Evolutionary conservation across 1,140 invertebrate species (phyloP), one percentile per base, ranked within the genome.

Genomic region (Pseudachorutes palmiensis): DNA sequence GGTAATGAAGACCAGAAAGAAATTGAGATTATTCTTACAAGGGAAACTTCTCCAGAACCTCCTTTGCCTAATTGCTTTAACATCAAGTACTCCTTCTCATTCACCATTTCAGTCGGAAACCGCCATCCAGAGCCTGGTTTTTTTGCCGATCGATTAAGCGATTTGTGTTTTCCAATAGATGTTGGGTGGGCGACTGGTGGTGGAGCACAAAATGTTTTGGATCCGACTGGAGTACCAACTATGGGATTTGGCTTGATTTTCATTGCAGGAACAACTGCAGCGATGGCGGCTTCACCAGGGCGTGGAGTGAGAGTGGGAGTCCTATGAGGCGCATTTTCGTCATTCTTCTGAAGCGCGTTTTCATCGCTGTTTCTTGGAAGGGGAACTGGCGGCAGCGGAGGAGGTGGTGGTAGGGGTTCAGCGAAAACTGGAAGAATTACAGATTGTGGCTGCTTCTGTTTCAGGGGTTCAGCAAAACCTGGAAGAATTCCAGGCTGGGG

Each of bases 21-120:
- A 55, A 51, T 3, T 5, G 14, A n/a, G 29, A 30, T 9, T 2
- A 61, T 33, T 61, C 80, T 78, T 51, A 80, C 82, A 66, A 81
- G 75, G 36, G 80, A 78, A 29, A 86, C 84, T 75, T 83, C 80
- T 58, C 83, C 83, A 58, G 83, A 83, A 66, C 85, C 86, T 9
- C 86, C 86, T 65, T 79, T 77, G 0, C 86, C 86, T 59, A 87
- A 74, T 57, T 77, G 57, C 22, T 77, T 78, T 12, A 81, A 65
- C 0, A 81, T 73, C 5, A 70, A 69, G 69, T 81, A 83, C 2
- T 71, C 64, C 63, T 79, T 77, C 9, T 73, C 75, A 68, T 80
- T 79, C 0, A 83, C 80, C 19, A 28, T 60, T 62, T 73, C 72
- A 33, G 32, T 71, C 22, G 48, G 16, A 51, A 71, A 62, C 14